Percentiles rank a stretch among this genome's conserved stretches.
phyloP scores from a whole-genome alignment of 2,888 invertebrate genomes.

The Brachypterus glaber region DNA sequence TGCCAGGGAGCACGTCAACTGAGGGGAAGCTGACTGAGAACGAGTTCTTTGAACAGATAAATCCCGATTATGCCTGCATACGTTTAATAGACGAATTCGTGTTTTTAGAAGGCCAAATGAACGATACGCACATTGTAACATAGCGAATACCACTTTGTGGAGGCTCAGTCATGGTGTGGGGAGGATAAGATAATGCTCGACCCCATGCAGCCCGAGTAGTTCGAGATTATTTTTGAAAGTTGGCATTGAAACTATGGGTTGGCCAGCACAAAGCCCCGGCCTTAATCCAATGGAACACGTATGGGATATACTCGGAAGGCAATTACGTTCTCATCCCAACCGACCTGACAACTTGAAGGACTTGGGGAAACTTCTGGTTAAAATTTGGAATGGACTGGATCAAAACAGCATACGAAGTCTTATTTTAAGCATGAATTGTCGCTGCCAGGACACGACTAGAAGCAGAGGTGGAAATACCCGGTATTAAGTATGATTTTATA shows the following conservation, averaged over 20 bases:
- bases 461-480: neutral
- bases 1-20: too few species aligned
- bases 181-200: constrained; percentile 12
- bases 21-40: too few species aligned
- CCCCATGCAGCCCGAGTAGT: constrained; percentile 6
- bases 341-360: constrained; percentile 3
- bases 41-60: too few species aligned
- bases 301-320: constrained; percentile 7
- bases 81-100: too few species aligned
- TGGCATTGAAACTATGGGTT: constrained; percentile 11
- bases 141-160: too few species aligned
- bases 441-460: constrained; percentile 4
- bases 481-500: neutral
- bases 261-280: constrained; percentile 5
- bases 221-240: constrained; percentile 5
- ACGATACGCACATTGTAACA: too few species aligned
- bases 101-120: too few species aligned
- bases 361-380: constrained; percentile 8
- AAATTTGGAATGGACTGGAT: constrained; percentile 11
- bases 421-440: constrained; percentile 13
- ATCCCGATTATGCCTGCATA: too few species aligned
- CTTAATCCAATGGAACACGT: constrained; percentile 6
- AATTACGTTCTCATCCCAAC: constrained; percentile 5
- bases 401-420: constrained; percentile 17
- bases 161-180: too few species aligned